Evolutionary conservation across 2,888 invertebrate genomes (phyloP), one percentile per base, ranked within the genome.

Genomic region (Phyllotreta cruciferae): DNA sequence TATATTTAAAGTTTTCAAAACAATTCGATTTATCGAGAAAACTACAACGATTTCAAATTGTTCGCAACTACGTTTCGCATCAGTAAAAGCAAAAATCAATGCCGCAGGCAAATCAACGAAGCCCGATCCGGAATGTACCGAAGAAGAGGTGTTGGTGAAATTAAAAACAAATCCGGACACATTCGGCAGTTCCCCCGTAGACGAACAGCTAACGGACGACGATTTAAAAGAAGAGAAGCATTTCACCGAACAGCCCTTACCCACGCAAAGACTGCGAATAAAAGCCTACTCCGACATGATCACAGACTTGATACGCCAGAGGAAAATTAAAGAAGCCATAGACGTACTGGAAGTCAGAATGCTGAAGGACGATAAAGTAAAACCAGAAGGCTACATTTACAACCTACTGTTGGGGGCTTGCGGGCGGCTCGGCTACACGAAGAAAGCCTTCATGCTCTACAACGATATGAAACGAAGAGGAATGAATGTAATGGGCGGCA

Each of bases 331-430:
- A 73, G 90, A 91, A 79, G 96, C 96, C 0, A 84, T 95, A 13
- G 87, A 89, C 69, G 85, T 96, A 1, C 78, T 96, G 52, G 91
- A 94, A 76, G 82, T 87, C n/a, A 84, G 85, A 77, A 90, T 94
- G 89, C 76, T 90, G 6, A 86, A 90, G 78, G 85, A 88, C 72
- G 94, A 96, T 77, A 84, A 87, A 71, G 91, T 90, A 0, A 88
- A 89, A 78, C 95, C 96, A 0, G 89, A 87, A 64, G 85, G 84
- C 68, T 93, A 92, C 76, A 89, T 93, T 72, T 96, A 90, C 77
- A 91, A 90, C 76, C 83, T 93, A 60, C 80, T 97, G n/a, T 90
- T 98, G 64, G 88, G 90, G 63, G 92, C 88, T 6, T 93, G 93
- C 80, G 95, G 93, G 1, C 83, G 88, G 72, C 89, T 88, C 0